Base-by-base conservation (phyloP, 23 tunicate species). In the Halocynthia roretzi region DNA sequence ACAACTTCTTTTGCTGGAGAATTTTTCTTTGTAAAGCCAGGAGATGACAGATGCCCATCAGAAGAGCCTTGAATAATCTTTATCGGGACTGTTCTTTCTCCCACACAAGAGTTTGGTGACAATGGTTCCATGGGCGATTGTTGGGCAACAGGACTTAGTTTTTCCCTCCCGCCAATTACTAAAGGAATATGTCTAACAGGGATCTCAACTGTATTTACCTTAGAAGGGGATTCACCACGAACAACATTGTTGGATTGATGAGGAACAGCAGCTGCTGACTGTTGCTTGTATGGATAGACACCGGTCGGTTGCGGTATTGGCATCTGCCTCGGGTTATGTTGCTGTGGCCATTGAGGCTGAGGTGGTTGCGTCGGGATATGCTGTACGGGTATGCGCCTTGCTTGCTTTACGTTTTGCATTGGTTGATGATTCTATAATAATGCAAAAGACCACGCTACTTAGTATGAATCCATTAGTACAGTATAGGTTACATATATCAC, bases 221-320 rank as follows among this genome's bases (percentile, higher is more conserved):
- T 31, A 31, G 44, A 31, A 31, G 44, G 44, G 44, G 44, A 31
- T 31, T 31, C 44, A 31, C 44, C 44, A 31, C 44, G 44, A 31
- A 31, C 44, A 31, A 31, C 44, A 31, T 31, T 31, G 44, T 31
- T 31, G 44, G 44, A 31, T 31, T 31, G 44, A 31, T 31, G 6
- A 65, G 70, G 70, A 9, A 15, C 70, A 18, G 55, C 8, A 5
- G 12, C 48, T 2, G 5, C n/a, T 54, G 22, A 14, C 8, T 53
- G 78, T 53, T 52, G 62, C 23, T 74, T 6, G 19, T 64, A 8
- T 17, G 20, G 14, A 54, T 44, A 14, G 31, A 54, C 14, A 6
- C 64, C 78, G 5, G 60, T 74, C 1, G 78, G 78, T 54, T 74
- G 78, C 31, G 78, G 78, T 6, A 71, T 40, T 0, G 76, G 76